Evolutionary conservation across 2,113 vertebrate species (phyloP), one percentile per base, ranked within the genome.

Genomic region (Corythoichthys haematopterus): DNA sequence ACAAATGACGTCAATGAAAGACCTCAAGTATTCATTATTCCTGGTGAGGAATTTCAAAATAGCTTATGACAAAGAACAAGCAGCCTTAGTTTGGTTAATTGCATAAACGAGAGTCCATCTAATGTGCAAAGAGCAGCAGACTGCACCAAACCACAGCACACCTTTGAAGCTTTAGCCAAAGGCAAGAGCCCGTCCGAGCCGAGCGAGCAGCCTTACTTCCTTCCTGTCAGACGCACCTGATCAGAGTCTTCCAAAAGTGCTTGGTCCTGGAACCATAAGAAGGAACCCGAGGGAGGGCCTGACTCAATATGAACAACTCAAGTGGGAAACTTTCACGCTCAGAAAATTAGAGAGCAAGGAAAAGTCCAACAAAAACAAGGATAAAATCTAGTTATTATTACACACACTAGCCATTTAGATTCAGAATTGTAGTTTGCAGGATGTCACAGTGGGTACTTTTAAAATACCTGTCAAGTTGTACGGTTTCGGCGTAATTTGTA

Each of bases 211-310:
- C 72, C 82, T 88, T 87, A 83, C 85, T 81, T 83, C 66, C 75
- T 75, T 80, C 73, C 68, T 78, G 28, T 75, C 62, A 76, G 85
- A 88, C 84, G 81, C 89, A 91, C 89, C 91, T 91, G 82, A 83
- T 86, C 82, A 85, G 66, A 66, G 79, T 80, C 81, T 77, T 87
- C 79, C 85, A 65, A 57, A 83, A 85, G 64, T 71, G 77, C 82
- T 81, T 86, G 74, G 87, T 77, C 91, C 91, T 93, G 91, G 73
- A 91, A 92, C 84, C 89, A 91, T 77, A 91, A 66, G 78, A 69
- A 90, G 80, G 68, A 85, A 75, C 63, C 58, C 20, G 20, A 28
- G 20, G 20, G 61, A 72, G 70, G 14, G 33, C 28, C 86, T 67
- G 46, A 75, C 80, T 74, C 71, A 72, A 70, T 67, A 68, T 57